phyloP scores from a whole-genome alignment of 2,797 vertebrate species.

The Miichthys miiuy region DNA sequence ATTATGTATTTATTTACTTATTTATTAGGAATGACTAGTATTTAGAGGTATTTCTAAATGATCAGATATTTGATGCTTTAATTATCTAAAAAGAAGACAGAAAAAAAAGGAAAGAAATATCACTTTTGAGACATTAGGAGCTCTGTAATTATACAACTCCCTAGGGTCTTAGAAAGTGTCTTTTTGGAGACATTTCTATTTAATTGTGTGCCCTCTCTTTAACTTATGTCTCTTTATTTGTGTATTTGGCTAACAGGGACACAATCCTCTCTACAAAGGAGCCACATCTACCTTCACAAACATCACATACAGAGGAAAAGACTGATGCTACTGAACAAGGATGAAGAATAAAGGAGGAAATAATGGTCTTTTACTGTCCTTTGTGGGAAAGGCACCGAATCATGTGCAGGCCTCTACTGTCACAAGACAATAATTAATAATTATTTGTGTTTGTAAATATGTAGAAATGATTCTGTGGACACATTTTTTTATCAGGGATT shows the following conservation, averaged over 20 bases:
- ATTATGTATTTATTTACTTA: too few relatives aligned
- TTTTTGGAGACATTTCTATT: not conserved
- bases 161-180: not conserved
- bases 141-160: not conserved
- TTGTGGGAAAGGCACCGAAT: constrained; percentile 59
- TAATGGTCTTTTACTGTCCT: constrained; percentile 51
- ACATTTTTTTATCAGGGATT: constrained; percentile 66
- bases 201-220: not conserved
- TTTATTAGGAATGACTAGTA: too few relatives aligned
- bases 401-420: constrained; percentile 85
- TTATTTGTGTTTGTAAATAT: constrained; percentile 83
- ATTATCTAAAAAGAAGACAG: too few relatives aligned
- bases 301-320: constrained; percentile 93
- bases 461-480: constrained; percentile 76
- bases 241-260: constrained; percentile 83
- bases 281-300: constrained; percentile 98
- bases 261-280: constrained; percentile 96
- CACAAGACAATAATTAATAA: constrained; percentile 67
- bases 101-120: too few relatives aligned
- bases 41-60: too few relatives aligned
- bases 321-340: constrained; percentile 70
- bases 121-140: too few relatives aligned
- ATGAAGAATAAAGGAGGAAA: constrained; percentile 41
- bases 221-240: not conserved
- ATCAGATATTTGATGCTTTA: too few relatives aligned